These are phyloP conservation scores for Microcebus murinus DNA, from an alignment of 2,113 vertebrate species.

Conservation along the genomic window DNA sequence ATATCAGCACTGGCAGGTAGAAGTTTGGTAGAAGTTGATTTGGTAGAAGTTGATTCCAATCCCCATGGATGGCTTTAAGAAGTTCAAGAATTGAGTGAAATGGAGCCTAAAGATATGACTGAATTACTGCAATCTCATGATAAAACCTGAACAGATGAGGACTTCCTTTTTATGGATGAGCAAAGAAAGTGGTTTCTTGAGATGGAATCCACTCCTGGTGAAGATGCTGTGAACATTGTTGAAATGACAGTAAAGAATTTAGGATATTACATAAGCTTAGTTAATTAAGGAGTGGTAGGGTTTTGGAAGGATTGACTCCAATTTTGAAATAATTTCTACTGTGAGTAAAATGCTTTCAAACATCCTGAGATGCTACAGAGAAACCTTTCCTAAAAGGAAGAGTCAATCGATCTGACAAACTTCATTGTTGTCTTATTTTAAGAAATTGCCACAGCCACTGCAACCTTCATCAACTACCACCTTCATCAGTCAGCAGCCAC, in stretches of 20 bases:
- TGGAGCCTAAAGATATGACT: no score
- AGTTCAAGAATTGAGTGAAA: background rate
- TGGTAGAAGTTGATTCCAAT: background rate
- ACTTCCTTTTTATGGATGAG: no score
- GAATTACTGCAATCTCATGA: no score
- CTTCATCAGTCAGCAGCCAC: background rate
- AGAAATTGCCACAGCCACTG: background rate
- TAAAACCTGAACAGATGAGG: no score
- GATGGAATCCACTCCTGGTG: no score
- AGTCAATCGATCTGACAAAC: background rate
- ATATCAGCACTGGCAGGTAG: background rate
- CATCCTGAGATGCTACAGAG: background rate
- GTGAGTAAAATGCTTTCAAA: background rate
- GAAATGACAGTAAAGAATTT: no score
- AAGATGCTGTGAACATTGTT: no score
- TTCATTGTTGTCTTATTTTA: background rate
- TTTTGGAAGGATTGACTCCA: background rate
- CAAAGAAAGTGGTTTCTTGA: no score
- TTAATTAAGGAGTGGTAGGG: background rate
- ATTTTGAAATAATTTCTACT: background rate
- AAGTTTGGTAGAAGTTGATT: background rate
- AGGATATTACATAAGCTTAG: background rate
- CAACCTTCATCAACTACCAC: background rate
- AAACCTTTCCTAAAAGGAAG: background rate
- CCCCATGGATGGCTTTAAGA: background rate